These are phyloP conservation scores for Prenolepis imparis DNA, from an alignment of 2,888 invertebrate genomes.

Conservation along the genomic window DNA sequence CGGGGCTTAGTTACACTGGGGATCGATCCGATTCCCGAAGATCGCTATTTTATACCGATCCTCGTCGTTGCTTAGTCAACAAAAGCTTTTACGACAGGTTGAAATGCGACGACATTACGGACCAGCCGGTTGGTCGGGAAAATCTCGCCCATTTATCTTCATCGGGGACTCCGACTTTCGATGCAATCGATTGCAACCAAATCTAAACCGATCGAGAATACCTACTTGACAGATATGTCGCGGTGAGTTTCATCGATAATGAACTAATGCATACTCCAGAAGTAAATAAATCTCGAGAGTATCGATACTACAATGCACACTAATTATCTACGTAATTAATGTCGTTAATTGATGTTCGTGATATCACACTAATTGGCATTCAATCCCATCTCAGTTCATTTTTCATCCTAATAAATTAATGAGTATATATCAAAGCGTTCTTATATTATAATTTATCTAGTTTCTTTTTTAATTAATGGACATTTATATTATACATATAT, in stretches of 20 bases:
- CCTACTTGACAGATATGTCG: constrained; percentile 33
- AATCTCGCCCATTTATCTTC: constrained; percentile 53
- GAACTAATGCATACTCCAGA: constrained; percentile 8
- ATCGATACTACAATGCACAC: neutral
- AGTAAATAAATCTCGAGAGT: constrained; percentile 25
- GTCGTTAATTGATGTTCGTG: constrained; percentile 8
- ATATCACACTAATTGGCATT: constrained; percentile 12
- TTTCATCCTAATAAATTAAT: constrained; percentile 4
- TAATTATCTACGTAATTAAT: constrained; percentile 33
- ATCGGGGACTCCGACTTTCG: constrained; percentile 29
- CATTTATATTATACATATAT: neutral
- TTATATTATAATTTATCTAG: neutral
- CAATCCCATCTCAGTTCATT: constrained; percentile 14
- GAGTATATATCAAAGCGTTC: neutral
- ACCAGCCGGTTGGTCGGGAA: constrained; percentile 10
- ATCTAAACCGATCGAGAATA: constrained; percentile 35
- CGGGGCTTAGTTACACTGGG: constrained; percentile 11
- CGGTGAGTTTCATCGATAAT: constrained; percentile 24
- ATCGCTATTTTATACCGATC: constrained; percentile 43
- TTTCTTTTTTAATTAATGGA: neutral
- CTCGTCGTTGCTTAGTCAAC: constrained; percentile 37
- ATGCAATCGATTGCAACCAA: constrained; percentile 25
- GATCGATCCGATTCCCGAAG: constrained; percentile 7
- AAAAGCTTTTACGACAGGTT: constrained; percentile 48
- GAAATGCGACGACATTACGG: constrained; percentile 26